Conservation (phyloP, 2,888 invertebrate species). For the Drosophila stalkeri region DNA sequence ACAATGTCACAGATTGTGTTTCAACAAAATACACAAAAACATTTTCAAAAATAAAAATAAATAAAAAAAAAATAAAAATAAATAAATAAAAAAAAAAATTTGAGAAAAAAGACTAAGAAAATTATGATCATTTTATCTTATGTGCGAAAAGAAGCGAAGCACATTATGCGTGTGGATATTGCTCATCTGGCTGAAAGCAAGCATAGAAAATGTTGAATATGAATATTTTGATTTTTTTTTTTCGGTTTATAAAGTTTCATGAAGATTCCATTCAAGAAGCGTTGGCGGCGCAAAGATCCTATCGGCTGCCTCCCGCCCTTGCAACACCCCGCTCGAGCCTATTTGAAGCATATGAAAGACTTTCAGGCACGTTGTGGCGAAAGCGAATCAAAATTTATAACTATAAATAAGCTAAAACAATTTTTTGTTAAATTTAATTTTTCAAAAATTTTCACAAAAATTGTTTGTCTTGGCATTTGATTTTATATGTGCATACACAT, state of each 20-base stretch:
- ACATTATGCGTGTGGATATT: conserved; percentile 40
- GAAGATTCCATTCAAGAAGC: conserved; percentile 53
- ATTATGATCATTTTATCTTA: conserved; percentile 69
- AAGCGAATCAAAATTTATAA: conserved; percentile 67
- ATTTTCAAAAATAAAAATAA: conserved; percentile 13
- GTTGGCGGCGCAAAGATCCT: conserved; percentile 13
- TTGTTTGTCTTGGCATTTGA: conserved; percentile 61
- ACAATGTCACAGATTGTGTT: conserved; percentile 79
- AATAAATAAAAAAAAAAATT: conserved; percentile 34
- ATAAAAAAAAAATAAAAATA: conserved; percentile 25
- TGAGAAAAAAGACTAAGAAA: conserved; percentile 50
- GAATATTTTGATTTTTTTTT: conserved; percentile 13
- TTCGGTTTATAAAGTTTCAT: conserved; percentile 56
- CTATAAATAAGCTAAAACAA: conserved; percentile 71
- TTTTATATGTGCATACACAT: conserved; percentile 22
- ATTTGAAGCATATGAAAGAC: conserved; percentile 6
- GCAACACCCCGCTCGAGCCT: not conserved
- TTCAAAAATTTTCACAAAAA: conserved; percentile 45
- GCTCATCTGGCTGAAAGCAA: conserved; percentile 15
- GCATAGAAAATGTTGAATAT: conserved; percentile 20
- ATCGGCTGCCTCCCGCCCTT: not conserved
- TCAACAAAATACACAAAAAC: conserved; percentile 49
- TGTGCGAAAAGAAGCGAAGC: conserved; percentile 61
- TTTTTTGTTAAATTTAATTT: not conserved
- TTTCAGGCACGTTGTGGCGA: conserved; percentile 58